Evolutionary conservation across 2,113 vertebrate species (phyloP), one percentile per base, ranked within the genome.

Genomic region (Catharus bicknelli): DNA sequence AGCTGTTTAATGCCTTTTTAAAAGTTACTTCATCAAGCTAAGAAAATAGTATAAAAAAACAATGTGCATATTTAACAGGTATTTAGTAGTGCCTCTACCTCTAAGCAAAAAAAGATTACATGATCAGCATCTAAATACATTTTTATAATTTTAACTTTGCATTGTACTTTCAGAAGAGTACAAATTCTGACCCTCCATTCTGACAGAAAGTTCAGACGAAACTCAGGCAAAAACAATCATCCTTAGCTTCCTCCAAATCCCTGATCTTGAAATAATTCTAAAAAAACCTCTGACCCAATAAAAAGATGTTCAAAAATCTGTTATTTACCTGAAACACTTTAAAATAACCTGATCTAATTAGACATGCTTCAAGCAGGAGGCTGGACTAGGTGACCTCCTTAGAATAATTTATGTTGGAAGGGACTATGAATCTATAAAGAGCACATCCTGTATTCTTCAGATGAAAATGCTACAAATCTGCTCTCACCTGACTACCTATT

Each of bases 271-370:
- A 76, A 40, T 20, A 90, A 63, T 29, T 53, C 66, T 13, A 64
- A 90, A 91, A 84, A 36, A 30, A 32, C 10, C 25, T 54, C 42
- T 83, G 67, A 74, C 40, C 59, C 61, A 77, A 70, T 70, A 83
- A 88, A 84, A 48, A 79, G 26, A 70, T 19, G 69, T 27, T 48
- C 0, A 40, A 61, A 88, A 53, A 21, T 4, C 3, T 51, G 16
- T 53, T 94, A 83, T 88, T 96, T 94, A 70, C 43, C 48, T 83
- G 18, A 91, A 91, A 66, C 1, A 0, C 78, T 92, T 92, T 68
- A 54, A 85, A 92, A 95, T 79, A 82, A 84, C 40, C 38, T 83
- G 45, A 79, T 80, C 89, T 92, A 87, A 90, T 73, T 79, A 81
- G 62, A 64, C 0, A 0, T 27, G 32, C 42, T 82, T 57, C 0